Evolutionary conservation across 1,140 invertebrate genomes (phyloP), one percentile per base, ranked within the genome.

Genomic region (Bombus sylvicola): DNA sequence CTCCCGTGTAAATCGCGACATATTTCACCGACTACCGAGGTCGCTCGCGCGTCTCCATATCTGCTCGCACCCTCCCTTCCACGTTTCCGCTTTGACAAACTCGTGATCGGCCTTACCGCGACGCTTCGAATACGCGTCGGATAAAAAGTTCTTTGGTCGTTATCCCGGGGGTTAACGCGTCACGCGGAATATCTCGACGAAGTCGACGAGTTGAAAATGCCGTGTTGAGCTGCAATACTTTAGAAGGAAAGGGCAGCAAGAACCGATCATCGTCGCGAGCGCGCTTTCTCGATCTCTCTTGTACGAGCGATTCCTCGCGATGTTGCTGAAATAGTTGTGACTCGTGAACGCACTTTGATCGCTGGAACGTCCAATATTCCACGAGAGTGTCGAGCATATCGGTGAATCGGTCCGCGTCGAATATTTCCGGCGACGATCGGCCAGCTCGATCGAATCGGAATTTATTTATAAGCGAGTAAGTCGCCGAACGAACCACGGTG

Each of bases 1-100:
- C 93, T 94, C 92, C 93, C 92, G 94, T 95, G 92, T 95, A 95
- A 95, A 95, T 95, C 94, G 94, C 94, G 94, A 95, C 94, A 95
- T 95, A 95, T 95, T 95, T 95, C 94, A 94, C 91, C 91, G 92
- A 92, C 91, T 83, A 83, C 81, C 81, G 81, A 53, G 79, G 78
- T 71, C 81, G 76, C 28, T 72, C 69, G 59, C 74, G 13, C 43
- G 43, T 57, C 53, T 37, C 47, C 64, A 57, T 57, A 62, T 68
- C 64, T 64, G 43, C 75, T 43, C 73, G 10, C 57, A 9, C 57
- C 3, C 41, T 37, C 71, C 39, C 81, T 62, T 41, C 39, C 37
- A 37, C 31, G 28, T 75, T 43, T 76, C 64, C 59, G 28, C 15
- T 62, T 34, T 66, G 57, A 6, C 25, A n/a, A 57, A 39, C 80